Conservation (phyloP, 2,888 invertebrate genomes). For the Lochmaea crataegi region DNA sequence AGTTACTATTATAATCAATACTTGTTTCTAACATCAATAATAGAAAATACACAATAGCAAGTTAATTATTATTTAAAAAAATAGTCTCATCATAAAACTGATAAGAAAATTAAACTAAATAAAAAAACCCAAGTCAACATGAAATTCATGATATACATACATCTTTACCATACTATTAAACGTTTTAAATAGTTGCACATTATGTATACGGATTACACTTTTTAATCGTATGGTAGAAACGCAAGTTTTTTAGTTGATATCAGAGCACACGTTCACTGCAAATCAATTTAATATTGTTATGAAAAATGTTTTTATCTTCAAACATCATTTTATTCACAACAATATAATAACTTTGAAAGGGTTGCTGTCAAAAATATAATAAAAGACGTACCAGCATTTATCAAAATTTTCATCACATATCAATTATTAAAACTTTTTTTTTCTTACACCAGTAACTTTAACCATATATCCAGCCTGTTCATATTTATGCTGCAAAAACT, state of each 20-base stretch:
- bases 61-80: constrained; percentile 19
- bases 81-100: constrained; percentile 41
- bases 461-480: too few relatives aligned
- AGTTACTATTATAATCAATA: constrained; percentile 28
- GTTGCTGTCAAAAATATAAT: too few relatives aligned
- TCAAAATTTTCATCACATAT: too few relatives aligned
- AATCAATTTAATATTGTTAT: not conserved
- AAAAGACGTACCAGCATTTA: too few relatives aligned
- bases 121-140: constrained; percentile 22
- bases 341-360: too few relatives aligned
- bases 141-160: constrained; percentile 18
- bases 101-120: constrained; percentile 31
- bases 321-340: too few relatives aligned
- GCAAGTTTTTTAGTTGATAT: not conserved
- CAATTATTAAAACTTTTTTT: too few relatives aligned
- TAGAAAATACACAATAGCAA: constrained; percentile 27
- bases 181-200: not conserved
- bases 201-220: not conserved
- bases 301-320: too few relatives aligned
- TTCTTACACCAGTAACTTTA: too few relatives aligned
- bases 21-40: constrained; percentile 34
- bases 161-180: not conserved
- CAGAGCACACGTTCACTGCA: not conserved
- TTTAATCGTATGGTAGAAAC: not conserved
- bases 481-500: too few relatives aligned